Base-by-base conservation (phyloP, 1,140 invertebrate species). In the Drosophila tristis region DNA sequence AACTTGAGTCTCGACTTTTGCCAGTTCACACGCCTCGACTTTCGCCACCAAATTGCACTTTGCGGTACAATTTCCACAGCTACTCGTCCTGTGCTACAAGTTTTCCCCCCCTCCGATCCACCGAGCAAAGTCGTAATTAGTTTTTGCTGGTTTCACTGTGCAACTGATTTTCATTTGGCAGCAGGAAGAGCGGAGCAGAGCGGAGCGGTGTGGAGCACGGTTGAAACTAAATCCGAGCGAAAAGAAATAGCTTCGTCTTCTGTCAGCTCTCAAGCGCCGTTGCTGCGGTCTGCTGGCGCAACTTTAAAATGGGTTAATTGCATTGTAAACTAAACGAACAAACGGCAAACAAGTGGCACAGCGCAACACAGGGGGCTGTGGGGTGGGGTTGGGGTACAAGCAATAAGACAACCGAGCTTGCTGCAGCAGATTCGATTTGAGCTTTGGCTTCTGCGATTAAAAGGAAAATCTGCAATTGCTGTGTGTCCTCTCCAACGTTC, bases 261-360 rank as follows among this genome's bases (percentile, higher is more conserved):
- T 89, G 82, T 89, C 84, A 82, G 67, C 50, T n/a, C 20, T 20
- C 6, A 53, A 31, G 23, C 31, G 1, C 7, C 39, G 13, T 31
- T 45, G 53, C 78, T 80, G 62, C 39, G 55, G 71, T 70, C 71
- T 68, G 68, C 74, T 75, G 49, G 79, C 84, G 59, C 65, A 86
- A 86, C 84, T 86, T 86, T 86, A 81, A 86, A 86, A 86, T 86
- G 82, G 82, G 82, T 86, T 86, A 86, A 86, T 86, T 86, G 82
- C 82, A 89, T 86, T 86, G 79, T 86, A 86, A 89, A 89, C 84
- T 89, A 89, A 73, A 72, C 66, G 66, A 89, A 84, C 78, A 86
- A 86, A 86, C 78, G 78, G 58, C 78, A 87, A 85, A 87, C 78
- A 85, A 85, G 72, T 80, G 65, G 55, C 74, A 51, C 71, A 72